Conservation (phyloP, 2,797 vertebrate genomes). For the Mormyrops boulengeri region DNA sequence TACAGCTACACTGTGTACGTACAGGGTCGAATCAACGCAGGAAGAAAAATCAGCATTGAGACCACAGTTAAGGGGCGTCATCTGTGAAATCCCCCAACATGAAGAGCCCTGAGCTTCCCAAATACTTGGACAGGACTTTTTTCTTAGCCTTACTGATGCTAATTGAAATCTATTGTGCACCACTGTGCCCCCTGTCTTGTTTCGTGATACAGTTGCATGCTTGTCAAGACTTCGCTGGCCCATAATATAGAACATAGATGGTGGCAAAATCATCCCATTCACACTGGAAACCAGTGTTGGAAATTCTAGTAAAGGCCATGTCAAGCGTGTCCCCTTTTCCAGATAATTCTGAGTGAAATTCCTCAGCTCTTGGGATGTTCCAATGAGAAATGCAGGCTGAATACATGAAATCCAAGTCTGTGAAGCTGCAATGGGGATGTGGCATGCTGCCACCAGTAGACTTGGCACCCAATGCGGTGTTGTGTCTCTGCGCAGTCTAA, state of each 20-base stretch:
- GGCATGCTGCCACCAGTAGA: neutral
- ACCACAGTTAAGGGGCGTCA: neutral
- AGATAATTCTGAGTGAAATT: neutral
- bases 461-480: neutral
- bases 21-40: neutral
- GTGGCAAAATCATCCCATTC: neutral
- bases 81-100: neutral
- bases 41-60: neutral
- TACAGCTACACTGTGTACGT: neutral
- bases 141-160: neutral
- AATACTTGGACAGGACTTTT: neutral
- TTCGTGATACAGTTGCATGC: neutral
- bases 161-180: neutral
- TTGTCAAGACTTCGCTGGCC: neutral
- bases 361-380: neutral
- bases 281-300: neutral
- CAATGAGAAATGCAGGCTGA: neutral
- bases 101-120: neutral
- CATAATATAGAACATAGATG: neutral
- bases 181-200: neutral
- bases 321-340: slow-evolving; percentile 3
- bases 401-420: neutral
- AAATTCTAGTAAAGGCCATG: neutral
- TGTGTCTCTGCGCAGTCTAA: neutral
- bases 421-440: neutral